Conservation (phyloP, 2,113 vertebrate genomes). For the Percopsis transmontana region DNA sequence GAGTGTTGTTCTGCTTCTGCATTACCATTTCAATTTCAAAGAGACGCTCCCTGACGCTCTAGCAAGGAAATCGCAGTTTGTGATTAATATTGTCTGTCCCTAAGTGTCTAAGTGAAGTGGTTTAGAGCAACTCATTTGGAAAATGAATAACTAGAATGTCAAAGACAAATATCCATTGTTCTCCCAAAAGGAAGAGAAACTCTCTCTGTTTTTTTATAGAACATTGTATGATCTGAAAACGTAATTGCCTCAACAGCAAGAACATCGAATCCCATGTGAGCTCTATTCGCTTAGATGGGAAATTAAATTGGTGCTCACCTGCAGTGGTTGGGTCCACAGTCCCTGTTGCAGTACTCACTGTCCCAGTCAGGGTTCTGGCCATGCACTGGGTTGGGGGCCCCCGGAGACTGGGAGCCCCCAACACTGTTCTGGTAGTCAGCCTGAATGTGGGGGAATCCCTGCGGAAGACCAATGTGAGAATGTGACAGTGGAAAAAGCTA, state of each 20-base stretch:
- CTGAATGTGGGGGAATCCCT: slow-evolving; percentile 95
- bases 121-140: slow-evolving; percentile 54
- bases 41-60: slow-evolving; percentile 55
- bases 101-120: slow-evolving; percentile 57
- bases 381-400: slow-evolving; percentile 83
- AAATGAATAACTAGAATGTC: slow-evolving; percentile 59
- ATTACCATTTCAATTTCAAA: slow-evolving; percentile 71
- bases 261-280: too few species aligned
- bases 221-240: too few species aligned
- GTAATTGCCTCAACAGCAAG: too few species aligned
- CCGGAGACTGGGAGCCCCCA: slow-evolving; percentile 90
- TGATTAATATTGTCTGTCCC: slow-evolving; percentile 62
- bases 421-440: slow-evolving; percentile 92
- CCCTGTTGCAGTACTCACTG: slow-evolving; percentile 90
- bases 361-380: slow-evolving; percentile 92
- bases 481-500: too few species aligned
- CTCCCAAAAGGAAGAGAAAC: slow-evolving; percentile 10
- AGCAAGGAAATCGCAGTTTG: slow-evolving; percentile 54
- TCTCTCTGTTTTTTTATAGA: background rate
- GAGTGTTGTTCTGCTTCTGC: slow-evolving; percentile 62
- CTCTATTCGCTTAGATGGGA: too few species aligned
- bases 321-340: slow-evolving; percentile 95
- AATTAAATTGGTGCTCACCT: slow-evolving; percentile 75
- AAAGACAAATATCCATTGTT: slow-evolving; percentile 45
- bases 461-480: slow-evolving; percentile 10